Evolutionary conservation across 2,888 invertebrate species (phyloP).

Genomic region (Dasypogon diadema): DNA sequence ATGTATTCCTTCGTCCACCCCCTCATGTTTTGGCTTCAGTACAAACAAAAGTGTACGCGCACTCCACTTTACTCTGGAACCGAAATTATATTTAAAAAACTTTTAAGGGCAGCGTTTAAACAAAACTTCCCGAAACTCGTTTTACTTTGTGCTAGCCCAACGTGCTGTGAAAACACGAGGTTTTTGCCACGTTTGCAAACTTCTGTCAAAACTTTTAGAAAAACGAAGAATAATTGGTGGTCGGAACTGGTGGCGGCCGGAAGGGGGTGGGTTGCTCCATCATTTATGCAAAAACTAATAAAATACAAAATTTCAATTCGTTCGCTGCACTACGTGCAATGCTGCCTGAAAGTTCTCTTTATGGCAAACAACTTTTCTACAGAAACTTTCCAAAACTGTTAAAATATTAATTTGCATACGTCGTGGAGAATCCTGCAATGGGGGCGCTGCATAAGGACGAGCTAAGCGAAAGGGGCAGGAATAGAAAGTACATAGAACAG

Average conservation of each 20-base stretch:
- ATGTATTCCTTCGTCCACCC: background rate
- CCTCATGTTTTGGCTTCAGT: background rate
- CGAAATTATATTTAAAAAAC: constrained; percentile 34
- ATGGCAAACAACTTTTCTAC: constrained; percentile 39
- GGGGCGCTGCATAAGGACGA: background rate
- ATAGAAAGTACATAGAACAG: constrained; percentile 7
- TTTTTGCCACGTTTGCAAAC: constrained; percentile 14
- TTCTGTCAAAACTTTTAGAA: constrained; percentile 7
- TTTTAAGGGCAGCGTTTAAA: constrained; percentile 22
- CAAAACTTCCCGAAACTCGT: constrained; percentile 26
- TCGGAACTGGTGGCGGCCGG: background rate
- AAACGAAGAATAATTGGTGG: constrained; percentile 33
- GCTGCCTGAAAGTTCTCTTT: constrained; percentile 35
- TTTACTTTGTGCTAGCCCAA: constrained; percentile 24
- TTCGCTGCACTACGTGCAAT: background rate
- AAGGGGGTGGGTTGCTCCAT: constrained; percentile 20
- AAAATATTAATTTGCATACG: constrained; percentile 55
- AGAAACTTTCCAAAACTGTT: constrained; percentile 51
- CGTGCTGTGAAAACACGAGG: constrained; percentile 14
- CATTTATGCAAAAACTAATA: constrained; percentile 49
- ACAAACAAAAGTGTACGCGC: constrained; percentile 10
- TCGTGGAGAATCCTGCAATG: constrained; percentile 12
- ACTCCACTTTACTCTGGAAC: no score
- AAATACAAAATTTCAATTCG: constrained; percentile 53
- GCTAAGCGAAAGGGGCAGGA: background rate